Conservation (phyloP, 2,888 invertebrate species). For the Lydus trimaculatus region DNA sequence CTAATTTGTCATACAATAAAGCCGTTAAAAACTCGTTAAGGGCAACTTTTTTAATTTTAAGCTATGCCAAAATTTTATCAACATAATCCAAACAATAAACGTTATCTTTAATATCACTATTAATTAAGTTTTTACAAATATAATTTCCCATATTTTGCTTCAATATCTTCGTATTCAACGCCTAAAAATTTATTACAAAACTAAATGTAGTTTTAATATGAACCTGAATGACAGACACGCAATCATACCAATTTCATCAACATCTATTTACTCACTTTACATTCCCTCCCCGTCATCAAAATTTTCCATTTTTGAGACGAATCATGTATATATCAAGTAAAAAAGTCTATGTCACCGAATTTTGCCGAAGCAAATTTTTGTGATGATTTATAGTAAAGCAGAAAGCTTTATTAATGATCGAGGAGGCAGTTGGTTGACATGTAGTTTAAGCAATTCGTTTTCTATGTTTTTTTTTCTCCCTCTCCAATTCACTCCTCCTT, state of each 20-base stretch:
- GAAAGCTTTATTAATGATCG: slow-evolving; percentile 29
- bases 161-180: background rate
- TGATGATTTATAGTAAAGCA: slow-evolving; percentile 21
- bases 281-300: background rate
- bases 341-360: background rate
- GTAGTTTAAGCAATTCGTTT: background rate
- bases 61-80: background rate
- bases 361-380: slow-evolving; percentile 21
- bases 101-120: background rate
- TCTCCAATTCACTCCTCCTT: background rate
- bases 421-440: background rate
- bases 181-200: too few species aligned
- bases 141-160: too few species aligned
- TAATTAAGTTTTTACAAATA: background rate
- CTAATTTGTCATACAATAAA: slow-evolving; percentile 2
- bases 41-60: background rate
- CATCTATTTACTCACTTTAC: too few species aligned
- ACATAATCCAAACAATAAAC: background rate
- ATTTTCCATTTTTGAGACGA: background rate
- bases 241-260: background rate
- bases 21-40: background rate
- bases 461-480: background rate
- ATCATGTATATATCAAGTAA: background rate
- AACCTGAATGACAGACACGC: background rate
- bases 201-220: too few species aligned